Base-by-base conservation (phyloP, 2,888 invertebrate genomes). In the Yponomeuta malinellus region DNA sequence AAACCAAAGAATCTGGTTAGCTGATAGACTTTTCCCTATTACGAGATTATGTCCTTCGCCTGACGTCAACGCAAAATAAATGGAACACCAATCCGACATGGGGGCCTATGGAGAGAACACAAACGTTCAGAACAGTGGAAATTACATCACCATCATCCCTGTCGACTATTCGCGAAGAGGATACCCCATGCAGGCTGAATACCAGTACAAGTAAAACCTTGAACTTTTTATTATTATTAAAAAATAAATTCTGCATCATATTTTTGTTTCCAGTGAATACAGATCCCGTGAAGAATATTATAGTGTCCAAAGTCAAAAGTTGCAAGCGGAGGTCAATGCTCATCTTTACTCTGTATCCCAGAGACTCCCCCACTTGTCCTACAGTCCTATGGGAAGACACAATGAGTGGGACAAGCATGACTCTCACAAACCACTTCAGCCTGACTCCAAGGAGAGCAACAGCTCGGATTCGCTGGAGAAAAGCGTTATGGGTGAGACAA, bases 291-390 rank as follows among this genome's bases (percentile, higher is more conserved):
- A 93, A 77, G 93, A 93, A 73, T 93, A 91, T 73, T 93, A 92
- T 79, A 91, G 89, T 69, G 88, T 89, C 0, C 92, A 92, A 80
- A 89, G 90, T 59, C 92, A 92, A 72, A 93, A 91, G 71, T 76
- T 93, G 1, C 93, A 93, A 74, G 92, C 91, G 0, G 93, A 93
- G 73, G 93, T 93, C 69, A 92, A 90, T 69, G 92, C 93, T 0
- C 92, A 93, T 74, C 76, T 94, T 31, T 94, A 94, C 76, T 94
- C 94, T 0, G 94, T 94, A 10, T 94, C 94, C 0, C 94, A 94
- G 78, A 84, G 94, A 43, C 81, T 94, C 64, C 93, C 94, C 0
- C 92, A 93, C 73, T 79, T 93, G 2, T 89, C 92, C 0, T 92
- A 91, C 74, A 92, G 92, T 75, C 92, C 93, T 0, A 72, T 92